Evolutionary conservation across 2,797 vertebrate genomes (phyloP), one percentile per base, ranked within the genome.

Genomic region (Pantherophis alleghaniensis): DNA sequence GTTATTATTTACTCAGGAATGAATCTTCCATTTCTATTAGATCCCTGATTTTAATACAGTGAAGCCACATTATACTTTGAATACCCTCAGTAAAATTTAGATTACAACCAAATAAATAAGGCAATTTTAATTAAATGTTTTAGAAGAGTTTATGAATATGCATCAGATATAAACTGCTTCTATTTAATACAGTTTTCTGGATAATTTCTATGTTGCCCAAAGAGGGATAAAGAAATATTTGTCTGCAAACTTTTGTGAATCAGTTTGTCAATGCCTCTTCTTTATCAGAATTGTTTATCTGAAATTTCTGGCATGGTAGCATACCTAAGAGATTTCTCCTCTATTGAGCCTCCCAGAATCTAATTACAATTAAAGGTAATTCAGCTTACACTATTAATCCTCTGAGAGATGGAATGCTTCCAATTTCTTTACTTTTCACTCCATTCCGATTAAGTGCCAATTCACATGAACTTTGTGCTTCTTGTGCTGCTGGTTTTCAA

Each of bases 11-110:
- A 92, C 93, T 93, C 90, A 88, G 56, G 87, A 94, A 90, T 61
- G 88, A 79, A 88, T 95, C 95, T 95, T 74, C 37, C 53, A 53
- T 83, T 92, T 94, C 60, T 56, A 93, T 94, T 94, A 86, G 94
- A 3, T 95, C 94, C 95, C 91, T 93, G 86, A 89, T 95, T 96
- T 93, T 79, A 94, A 26, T 91, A 92, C 86, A 63, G 42, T 59
- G 86, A 91, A 94, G 92, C 66, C 93, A 93, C 92, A 74, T 88
- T 92, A 3, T 69, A 53, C 88, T 56, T 88, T 89, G 92, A 95
- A 90, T 90, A 89, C 92, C 74, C 93, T 92, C 57, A 66, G 56
- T 91, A 89, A 93, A 88, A 93, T 51, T 47, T 86, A 13, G 90
- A 69, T 69, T 63, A 10, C 89, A 92, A 22, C 42, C 91, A 94